Conservation (phyloP, 2,797 vertebrate species). For the Hypotaenidia philippensis region DNA sequence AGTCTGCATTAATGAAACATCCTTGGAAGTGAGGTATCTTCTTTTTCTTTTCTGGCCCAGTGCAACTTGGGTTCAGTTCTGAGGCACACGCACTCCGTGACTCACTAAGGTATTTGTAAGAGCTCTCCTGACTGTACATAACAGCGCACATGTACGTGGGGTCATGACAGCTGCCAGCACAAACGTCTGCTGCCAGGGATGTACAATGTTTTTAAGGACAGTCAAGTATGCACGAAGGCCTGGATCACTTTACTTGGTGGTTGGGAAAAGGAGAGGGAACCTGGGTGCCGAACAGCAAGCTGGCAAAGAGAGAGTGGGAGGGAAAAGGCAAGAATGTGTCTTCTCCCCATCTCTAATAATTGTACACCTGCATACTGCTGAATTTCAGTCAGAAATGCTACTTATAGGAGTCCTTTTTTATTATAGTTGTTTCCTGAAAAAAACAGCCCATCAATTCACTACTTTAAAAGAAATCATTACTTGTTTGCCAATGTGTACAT, state of each 20-base stretch:
- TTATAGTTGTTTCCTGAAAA: background rate
- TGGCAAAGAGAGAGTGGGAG: background rate
- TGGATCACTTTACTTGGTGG: background rate
- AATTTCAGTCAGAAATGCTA: background rate
- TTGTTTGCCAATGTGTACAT: background rate
- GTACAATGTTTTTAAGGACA: background rate
- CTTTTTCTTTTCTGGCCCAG: background rate
- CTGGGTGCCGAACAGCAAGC: fast-evolving
- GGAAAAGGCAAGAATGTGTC: background rate
- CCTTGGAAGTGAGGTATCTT: background rate
- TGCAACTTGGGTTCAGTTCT: background rate
- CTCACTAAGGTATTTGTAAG: fast-evolving
- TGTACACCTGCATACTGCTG: background rate
- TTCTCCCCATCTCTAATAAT: background rate
- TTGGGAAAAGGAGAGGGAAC: background rate
- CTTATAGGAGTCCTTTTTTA: background rate
- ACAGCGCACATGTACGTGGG: fast-evolving
- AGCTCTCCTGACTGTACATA: background rate
- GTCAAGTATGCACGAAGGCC: background rate
- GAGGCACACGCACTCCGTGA: fast-evolving
- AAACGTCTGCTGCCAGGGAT: background rate
- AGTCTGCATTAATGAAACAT: background rate
- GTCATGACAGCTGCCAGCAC: fast-evolving
- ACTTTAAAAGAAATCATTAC: background rate
- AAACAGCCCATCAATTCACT: background rate